Base-by-base conservation (phyloP, 2,113 vertebrate genomes). In the Motacilla tschutschensis region DNA sequence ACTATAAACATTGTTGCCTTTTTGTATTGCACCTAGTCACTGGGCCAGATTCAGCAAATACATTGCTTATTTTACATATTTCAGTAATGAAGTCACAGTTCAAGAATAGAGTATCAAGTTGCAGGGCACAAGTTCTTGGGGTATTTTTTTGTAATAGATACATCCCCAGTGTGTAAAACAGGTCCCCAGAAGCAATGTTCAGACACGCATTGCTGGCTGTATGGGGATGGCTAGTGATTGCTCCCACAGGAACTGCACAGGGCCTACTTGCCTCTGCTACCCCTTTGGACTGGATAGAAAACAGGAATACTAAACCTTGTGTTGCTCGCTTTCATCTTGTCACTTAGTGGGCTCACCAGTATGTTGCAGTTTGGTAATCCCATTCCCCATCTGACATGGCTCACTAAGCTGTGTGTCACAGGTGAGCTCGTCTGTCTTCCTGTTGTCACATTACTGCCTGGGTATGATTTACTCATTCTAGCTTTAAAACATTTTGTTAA, bases 91-190 rank as follows among this genome's bases (percentile, higher is more conserved):
- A 80, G 3, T 44, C 12, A 20, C 24, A 6, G 16, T 35, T 69
- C 33, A 38, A 51, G 46, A 60, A 51, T 5, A 28, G 17, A 65
- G 12, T 51, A 24, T 6, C 25, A 1, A 5, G 6, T 36, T 22
- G 2, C 9, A 48, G 43, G 38, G 15, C 7, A 13, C 1, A 1
- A 11, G 18, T 65, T 73, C 5, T 46, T 9, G 33, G 24, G 0
- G 0, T 33, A 33, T 5, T 74, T 15, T 64, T 73, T 24, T 12
- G 22, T 48, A 41, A 36, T 4, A 64, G 31, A 48, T 26, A 55
- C 6, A 57, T 19, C 13, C 5, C 10, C 8, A 17, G 4, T 40
- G 20, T 55, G 59, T 72, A 35, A 53, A 36, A 19, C 7, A 29
- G 24, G n/a, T 67, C 4, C n/a, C 25, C 21, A 69, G 46, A 6